Conservation (phyloP, 2,888 invertebrate species). For the Emmelina monodactyla region DNA sequence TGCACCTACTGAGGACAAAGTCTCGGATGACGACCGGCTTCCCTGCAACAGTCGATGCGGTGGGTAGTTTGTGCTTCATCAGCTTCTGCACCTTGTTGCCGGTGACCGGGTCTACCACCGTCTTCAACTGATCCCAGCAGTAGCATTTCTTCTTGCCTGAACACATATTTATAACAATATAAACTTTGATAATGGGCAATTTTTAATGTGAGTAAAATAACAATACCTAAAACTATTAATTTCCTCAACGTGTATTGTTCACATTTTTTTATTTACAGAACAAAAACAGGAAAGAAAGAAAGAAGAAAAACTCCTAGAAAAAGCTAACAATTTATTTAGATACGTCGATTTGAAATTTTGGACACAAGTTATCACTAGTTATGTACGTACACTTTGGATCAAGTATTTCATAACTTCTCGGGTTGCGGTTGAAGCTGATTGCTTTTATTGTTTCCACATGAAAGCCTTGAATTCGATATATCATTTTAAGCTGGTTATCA, state of each 20-base stretch:
- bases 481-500: conserved; percentile 60
- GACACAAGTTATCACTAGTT: too few species aligned
- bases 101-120: conserved; percentile 27
- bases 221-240: too few species aligned
- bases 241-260: too few species aligned
- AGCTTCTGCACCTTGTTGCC: conserved; percentile 32
- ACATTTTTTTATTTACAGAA: background rate
- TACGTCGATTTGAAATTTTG: too few species aligned
- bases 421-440: conserved; percentile 57
- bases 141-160: conserved; percentile 37
- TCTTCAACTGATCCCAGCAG: conserved; percentile 43
- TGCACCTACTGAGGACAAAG: conserved; percentile 66
- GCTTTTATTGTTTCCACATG: conserved; percentile 48
- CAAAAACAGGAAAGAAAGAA: too few species aligned
- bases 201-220: too few species aligned
- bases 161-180: too few species aligned
- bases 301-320: too few species aligned
- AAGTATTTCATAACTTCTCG: conserved; percentile 35
- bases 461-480: conserved; percentile 65
- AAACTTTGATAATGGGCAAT: too few species aligned
- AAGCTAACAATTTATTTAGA: too few species aligned
- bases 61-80: conserved; percentile 38
- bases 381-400: conserved; percentile 45
- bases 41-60: conserved; percentile 51
- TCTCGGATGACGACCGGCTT: conserved; percentile 60